phyloP scores from a whole-genome alignment of 2,113 vertebrate genomes.

The Prinia subflava region DNA sequence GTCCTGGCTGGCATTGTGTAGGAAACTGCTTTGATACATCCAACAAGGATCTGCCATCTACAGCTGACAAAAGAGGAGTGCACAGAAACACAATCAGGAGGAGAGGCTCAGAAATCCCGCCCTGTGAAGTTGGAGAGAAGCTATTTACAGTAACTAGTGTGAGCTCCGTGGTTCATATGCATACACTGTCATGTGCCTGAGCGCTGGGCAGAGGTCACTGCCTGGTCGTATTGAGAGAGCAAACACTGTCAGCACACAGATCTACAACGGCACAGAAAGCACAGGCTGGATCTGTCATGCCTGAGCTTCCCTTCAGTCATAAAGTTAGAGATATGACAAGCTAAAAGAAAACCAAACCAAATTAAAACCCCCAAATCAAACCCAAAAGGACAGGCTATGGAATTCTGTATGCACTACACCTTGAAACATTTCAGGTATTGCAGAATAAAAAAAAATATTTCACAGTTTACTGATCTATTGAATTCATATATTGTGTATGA shows the following conservation, averaged over 20 bases:
- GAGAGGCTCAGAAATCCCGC: not conserved
- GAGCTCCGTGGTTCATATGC: not conserved
- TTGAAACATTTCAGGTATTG: not conserved
- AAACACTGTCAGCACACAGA: not conserved
- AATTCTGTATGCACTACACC: not conserved
- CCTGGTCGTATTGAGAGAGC: not conserved
- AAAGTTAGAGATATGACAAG: not conserved
- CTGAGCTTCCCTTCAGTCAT: not conserved
- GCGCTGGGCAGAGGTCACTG: not conserved
- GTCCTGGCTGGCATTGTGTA: not conserved
- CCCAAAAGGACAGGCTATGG: not conserved
- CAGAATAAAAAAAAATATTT: not conserved
- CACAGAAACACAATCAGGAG: not conserved
- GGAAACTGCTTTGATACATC: not conserved
- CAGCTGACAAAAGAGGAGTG: not conserved
- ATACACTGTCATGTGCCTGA: not conserved
- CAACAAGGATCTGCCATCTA: not conserved
- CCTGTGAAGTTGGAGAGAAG: not conserved
- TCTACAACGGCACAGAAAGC: not conserved
- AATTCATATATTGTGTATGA: accelerated
- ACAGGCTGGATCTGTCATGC: not conserved
- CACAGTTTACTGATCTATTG: not conserved
- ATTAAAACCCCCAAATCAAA: not conserved
- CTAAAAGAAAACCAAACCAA: not conserved
- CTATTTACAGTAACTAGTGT: not conserved